Conservation (phyloP, 1,140 invertebrate genomes). For the Drosophila kurseongensis region DNA sequence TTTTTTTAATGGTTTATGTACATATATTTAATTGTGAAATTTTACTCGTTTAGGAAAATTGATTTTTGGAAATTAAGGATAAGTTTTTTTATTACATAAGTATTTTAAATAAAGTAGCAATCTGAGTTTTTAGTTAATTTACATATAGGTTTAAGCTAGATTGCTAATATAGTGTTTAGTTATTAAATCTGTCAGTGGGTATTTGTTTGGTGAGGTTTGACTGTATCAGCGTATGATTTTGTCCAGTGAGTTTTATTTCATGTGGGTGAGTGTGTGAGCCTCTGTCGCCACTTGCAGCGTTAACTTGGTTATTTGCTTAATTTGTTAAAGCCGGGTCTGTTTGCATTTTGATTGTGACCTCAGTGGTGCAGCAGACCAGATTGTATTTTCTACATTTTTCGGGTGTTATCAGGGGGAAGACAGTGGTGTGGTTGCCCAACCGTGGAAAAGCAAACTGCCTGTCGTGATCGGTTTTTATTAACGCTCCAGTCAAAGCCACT, state of each 20-base stretch:
- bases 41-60: too few relatives aligned
- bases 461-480: slow-evolving; percentile 68
- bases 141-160: too few relatives aligned
- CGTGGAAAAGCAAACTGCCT: slow-evolving; percentile 34
- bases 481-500: slow-evolving; percentile 25
- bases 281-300: slow-evolving; percentile 39
- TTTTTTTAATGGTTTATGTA: too few relatives aligned
- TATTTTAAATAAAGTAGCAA: too few relatives aligned
- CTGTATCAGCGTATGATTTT: slow-evolving; percentile 23
- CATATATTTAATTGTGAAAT: too few relatives aligned
- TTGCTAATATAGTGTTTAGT: too few relatives aligned
- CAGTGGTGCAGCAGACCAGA: slow-evolving; percentile 7
- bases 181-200: background rate
- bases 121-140: too few relatives aligned
- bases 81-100: too few relatives aligned
- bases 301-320: slow-evolving; percentile 72
- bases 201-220: background rate
- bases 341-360: slow-evolving; percentile 71
- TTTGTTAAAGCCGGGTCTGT: slow-evolving; percentile 63
- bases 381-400: slow-evolving; percentile 6
- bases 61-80: too few relatives aligned
- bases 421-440: slow-evolving; percentile 32
- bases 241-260: slow-evolving; percentile 19
- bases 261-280: slow-evolving; percentile 39
- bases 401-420: slow-evolving; percentile 20